These are phyloP conservation scores for Hecatera dysodea DNA, from an alignment of 2,888 invertebrate genomes.

Conservation along the genomic window DNA sequence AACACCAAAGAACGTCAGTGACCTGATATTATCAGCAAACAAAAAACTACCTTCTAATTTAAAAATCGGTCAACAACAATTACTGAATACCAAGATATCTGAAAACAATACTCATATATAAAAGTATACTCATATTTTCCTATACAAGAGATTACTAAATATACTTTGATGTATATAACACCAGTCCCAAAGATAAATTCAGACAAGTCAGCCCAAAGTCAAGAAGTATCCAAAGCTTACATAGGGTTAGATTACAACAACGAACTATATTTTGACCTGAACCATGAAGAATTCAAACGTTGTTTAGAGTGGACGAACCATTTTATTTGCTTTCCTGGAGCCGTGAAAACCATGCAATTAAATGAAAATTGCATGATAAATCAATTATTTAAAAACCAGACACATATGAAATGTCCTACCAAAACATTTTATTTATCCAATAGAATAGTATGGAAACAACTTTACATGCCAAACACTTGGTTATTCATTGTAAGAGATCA, in stretches of 20 bases:
- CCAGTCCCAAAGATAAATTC: too few species aligned
- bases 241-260: neutral
- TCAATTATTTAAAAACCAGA: constrained; percentile 3
- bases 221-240: too few species aligned
- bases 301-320: neutral
- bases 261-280: neutral
- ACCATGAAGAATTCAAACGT: neutral
- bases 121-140: too few species aligned
- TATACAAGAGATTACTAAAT: too few species aligned
- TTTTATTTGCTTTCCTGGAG: neutral
- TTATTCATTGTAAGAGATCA: constrained; percentile 14
- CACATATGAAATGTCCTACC: neutral
- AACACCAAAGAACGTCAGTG: too few species aligned
- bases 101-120: too few species aligned
- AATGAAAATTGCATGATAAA: constrained; percentile 4
- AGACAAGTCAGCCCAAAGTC: too few species aligned
- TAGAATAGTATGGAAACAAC: constrained; percentile 15
- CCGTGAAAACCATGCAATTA: neutral
- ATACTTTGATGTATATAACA: too few species aligned
- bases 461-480: constrained; percentile 24
- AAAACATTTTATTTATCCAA: neutral
- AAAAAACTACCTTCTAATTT: too few species aligned
- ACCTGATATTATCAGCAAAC: too few species aligned
- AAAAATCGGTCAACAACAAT: too few species aligned
- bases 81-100: too few species aligned